Percentiles rank a stretch among this genome's conserved stretches.
Conservation (phyloP, 2,888 invertebrate species). For the Acanthosoma haemorrhoidale region DNA sequence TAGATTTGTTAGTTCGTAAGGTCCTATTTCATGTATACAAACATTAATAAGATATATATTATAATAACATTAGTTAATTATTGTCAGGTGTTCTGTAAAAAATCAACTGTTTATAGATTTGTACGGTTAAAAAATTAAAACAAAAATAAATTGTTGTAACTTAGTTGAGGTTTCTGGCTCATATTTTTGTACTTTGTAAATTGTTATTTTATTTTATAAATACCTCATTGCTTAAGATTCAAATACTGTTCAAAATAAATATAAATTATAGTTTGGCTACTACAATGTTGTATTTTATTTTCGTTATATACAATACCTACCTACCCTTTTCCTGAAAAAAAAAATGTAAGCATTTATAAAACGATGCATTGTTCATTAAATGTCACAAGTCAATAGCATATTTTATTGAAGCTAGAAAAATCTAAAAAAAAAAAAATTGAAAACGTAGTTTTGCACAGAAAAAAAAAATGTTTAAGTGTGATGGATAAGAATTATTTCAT, state of each 20-base stretch:
- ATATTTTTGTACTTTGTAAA: background rate
- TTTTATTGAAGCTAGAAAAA: too few relatives aligned
- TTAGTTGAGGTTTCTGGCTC: background rate
- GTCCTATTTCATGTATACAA: too few relatives aligned
- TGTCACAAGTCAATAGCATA: too few relatives aligned
- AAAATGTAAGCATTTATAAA: too few relatives aligned
- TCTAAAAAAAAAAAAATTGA: too few relatives aligned
- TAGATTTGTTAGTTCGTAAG: too few relatives aligned
- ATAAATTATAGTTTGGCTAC: constrained; percentile 19
- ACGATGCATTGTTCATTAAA: too few relatives aligned
- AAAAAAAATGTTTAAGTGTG: too few relatives aligned
- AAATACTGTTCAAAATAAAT: constrained; percentile 8
- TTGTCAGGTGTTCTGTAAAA: background rate
- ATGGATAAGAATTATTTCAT: too few relatives aligned
- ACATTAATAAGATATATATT: background rate
- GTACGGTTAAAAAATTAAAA: background rate
- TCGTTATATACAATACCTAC: background rate
- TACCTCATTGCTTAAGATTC: background rate
- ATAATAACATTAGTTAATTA: background rate
- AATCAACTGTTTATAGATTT: background rate
- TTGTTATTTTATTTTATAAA: background rate
- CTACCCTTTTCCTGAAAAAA: too few relatives aligned
- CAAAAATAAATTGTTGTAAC: background rate
- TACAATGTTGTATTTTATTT: background rate
- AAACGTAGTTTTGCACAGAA: too few relatives aligned